Base-by-base conservation (phyloP, 1,140 invertebrate genomes). In the Drosophila chauvacae region DNA sequence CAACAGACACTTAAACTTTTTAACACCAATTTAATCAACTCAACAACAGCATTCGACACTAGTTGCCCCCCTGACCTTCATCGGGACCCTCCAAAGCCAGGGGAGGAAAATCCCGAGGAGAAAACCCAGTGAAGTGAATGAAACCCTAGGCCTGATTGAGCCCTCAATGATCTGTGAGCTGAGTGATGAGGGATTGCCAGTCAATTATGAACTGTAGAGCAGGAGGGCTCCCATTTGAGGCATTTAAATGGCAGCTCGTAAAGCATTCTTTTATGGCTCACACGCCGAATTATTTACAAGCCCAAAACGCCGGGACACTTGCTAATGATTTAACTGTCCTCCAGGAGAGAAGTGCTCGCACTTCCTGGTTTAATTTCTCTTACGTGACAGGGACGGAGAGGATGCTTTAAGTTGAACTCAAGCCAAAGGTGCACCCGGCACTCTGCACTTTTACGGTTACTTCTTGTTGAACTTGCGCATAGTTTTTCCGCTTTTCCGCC, bases 11-110 rank as follows among this genome's bases (percentile, higher is more conserved):
- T 88, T 85, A 47, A 90, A 85, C 81, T 85, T 88, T 88, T 90
- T 81, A 88, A 88, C 85, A 79, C 74, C 86, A 88, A 85, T 78
- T 90, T 88, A 90, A 88, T 90, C 81, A 90, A 90, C 51, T 65
- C 48, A 70, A 75, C 85, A 76, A 77, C 73, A 66, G 56, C 59
- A 69, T 62, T 60, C 50, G 39, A 61, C 64, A 42, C 64, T 77
- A 77, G 56, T 77, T 77, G 73, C 48, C 48, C 33, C 39, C 18
- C 35, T 18, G 42, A 30, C 55, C 51, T 57, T 30, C 11, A 18
- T n/a, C 14, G 35, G 20, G 18, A 47, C 6, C 45, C 28, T 14
- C 9, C 37, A 10, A 42, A n/a, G 1, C 16, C 28, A 45, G n/a
- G 10, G n/a, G 39, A 41, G n/a, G 3, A 18, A 39, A 56, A 57